Conservation (phyloP, 2,113 vertebrate species). For the Vimba vimba region DNA sequence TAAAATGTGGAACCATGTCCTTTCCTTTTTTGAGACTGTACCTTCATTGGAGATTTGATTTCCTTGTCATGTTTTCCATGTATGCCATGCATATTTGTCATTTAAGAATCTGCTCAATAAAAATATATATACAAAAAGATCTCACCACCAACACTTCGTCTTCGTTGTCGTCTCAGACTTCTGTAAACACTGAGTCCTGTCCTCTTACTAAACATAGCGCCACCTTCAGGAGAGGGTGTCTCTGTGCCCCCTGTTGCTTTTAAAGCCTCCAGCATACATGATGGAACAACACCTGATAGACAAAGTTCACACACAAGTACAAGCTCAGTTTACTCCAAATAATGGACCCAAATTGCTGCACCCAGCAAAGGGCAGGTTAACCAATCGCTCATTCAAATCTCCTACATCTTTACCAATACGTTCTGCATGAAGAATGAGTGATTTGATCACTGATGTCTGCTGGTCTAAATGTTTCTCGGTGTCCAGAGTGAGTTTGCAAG, state of each 20-base stretch:
- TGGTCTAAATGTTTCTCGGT: slow-evolving; percentile 63
- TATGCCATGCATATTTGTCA: too few relatives aligned
- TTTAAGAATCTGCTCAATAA: too few relatives aligned
- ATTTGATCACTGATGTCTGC: slow-evolving; percentile 59
- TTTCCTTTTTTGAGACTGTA: too few relatives aligned
- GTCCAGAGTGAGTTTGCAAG: slow-evolving; percentile 52
- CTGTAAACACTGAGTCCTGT: slow-evolving; percentile 59
- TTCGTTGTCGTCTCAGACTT: slow-evolving; percentile 55
- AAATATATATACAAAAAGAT: too few relatives aligned
- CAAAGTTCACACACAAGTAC: neutral
- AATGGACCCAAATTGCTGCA: neutral
- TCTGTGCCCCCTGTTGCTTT: neutral
- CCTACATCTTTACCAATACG: slow-evolving; percentile 63
- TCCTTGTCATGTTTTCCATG: too few relatives aligned
- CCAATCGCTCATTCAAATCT: neutral
- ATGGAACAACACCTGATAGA: slow-evolving; percentile 53
- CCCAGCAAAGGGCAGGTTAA: neutral
- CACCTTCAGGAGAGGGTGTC: slow-evolving; percentile 46
- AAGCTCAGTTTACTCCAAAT: neutral
- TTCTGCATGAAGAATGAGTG: slow-evolving; percentile 63
- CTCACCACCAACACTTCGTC: slow-evolving; percentile 64
- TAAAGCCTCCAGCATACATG: slow-evolving; percentile 36
- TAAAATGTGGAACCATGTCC: neutral
- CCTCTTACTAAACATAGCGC: slow-evolving; percentile 43
- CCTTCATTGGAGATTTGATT: too few relatives aligned